phyloP scores from a whole-genome alignment of 2,888 invertebrate species.

The Serrognathus titanus region DNA sequence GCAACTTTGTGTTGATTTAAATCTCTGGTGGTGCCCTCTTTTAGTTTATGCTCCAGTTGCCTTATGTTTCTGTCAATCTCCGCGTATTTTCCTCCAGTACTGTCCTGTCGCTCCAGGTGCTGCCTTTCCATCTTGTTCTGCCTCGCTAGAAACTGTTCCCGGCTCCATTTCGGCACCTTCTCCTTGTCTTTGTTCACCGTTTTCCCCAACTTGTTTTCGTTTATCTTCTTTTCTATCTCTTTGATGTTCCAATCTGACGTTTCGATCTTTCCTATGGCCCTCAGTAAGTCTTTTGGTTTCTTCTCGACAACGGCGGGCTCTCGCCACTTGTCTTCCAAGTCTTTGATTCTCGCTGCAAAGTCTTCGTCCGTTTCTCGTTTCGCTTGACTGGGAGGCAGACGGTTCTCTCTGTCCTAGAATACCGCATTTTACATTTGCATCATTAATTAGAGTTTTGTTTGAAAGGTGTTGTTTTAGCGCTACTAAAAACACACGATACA shows the following conservation, averaged over 20 bases:
- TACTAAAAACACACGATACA: no score
- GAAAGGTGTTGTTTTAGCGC: no score
- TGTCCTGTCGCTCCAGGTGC: constrained; percentile 57
- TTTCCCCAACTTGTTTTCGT: constrained; percentile 69
- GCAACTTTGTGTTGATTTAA: constrained; percentile 70
- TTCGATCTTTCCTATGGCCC: constrained; percentile 86
- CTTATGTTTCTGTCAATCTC: constrained; percentile 72
- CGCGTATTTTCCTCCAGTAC: constrained; percentile 59
- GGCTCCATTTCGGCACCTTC: constrained; percentile 88
- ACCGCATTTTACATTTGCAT: no score
- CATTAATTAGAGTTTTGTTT: no score
- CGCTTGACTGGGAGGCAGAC: constrained; percentile 19
- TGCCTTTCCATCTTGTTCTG: constrained; percentile 69
- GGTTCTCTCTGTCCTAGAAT: constrained; percentile 41
- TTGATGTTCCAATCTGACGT: constrained; percentile 88
- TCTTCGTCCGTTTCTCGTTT: constrained; percentile 52
- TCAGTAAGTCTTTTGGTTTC: constrained; percentile 81
- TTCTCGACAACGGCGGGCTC: constrained; percentile 59
- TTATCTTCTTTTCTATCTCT: constrained; percentile 85
- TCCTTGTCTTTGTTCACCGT: constrained; percentile 58
- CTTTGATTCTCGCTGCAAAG: constrained; percentile 63
- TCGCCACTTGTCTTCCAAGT: constrained; percentile 76
- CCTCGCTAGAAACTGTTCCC: constrained; percentile 72
- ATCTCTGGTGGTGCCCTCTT: constrained; percentile 72
- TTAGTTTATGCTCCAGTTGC: constrained; percentile 67